A percentile compares a stretch with the other conserved stretches of the same genome.
Evolutionary conservation across 2,113 vertebrate species (phyloP).

Genomic region (Monopterus albus): DNA sequence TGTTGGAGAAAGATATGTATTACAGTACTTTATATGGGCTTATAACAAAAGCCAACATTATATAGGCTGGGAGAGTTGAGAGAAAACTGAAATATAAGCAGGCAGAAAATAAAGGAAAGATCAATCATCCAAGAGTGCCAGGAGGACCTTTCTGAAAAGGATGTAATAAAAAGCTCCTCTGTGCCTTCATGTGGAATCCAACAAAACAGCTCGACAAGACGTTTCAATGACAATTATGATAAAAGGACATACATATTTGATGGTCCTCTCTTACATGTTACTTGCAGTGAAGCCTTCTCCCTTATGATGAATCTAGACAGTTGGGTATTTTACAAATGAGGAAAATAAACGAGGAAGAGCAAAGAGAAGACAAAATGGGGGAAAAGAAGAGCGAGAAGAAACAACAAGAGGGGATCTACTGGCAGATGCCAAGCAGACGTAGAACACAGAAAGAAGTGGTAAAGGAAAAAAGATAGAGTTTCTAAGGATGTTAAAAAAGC

Average conservation of each 20-base stretch:
- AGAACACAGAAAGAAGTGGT: conserved; percentile 3
- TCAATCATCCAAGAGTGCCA: conserved; percentile 35
- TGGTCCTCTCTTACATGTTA: conserved; percentile 15
- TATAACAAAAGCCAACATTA: conserved; percentile 36
- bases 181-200: conserved; percentile 20
- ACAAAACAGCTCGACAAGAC: conserved; percentile 49
- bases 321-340: conserved; percentile 55
- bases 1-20: conserved; percentile 25
- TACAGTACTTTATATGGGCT: conserved; percentile 26
- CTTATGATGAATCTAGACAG: conserved; percentile 55
- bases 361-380: conserved; percentile 47
- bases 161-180: conserved; percentile 40
- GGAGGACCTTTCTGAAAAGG: conserved; percentile 18
- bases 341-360: conserved; percentile 40
- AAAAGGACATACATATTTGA: conserved; percentile 69
- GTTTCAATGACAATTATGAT: conserved; percentile 60
- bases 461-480: conserved; percentile 44
- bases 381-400: conserved; percentile 24
- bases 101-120: conserved; percentile 33
- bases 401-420: conserved; percentile 13
- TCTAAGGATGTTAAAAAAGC: conserved; percentile 37
- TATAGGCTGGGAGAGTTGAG: not conserved
- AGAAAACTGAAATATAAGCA: conserved; percentile 30
- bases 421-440: conserved; percentile 19
- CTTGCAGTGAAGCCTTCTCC: conserved; percentile 20